phyloP scores from a whole-genome alignment of 2,797 vertebrate species.

The Catharus ustulatus region DNA sequence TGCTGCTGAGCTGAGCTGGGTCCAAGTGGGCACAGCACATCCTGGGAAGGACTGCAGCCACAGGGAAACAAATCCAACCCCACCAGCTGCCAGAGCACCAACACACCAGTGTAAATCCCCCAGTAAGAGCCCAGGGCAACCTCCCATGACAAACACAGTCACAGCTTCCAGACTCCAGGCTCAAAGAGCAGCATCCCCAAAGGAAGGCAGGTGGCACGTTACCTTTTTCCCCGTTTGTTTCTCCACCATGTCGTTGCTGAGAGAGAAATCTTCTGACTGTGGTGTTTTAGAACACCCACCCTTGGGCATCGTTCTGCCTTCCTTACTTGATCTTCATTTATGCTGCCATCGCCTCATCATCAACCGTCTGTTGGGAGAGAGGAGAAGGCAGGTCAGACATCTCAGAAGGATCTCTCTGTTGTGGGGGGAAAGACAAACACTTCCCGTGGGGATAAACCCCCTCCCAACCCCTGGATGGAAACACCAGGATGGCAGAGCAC shows the following conservation, averaged over 20 bases:
- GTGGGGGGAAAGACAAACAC: rapidly evolving
- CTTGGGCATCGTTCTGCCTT: constrained; percentile 99
- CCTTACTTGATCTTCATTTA: constrained; percentile 91
- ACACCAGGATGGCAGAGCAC: neutral
- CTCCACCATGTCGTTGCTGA: constrained; percentile 99
- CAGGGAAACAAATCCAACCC: rapidly evolving
- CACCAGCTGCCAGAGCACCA: neutral
- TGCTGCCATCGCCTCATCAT: constrained; percentile 95
- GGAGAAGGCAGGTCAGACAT: neutral
- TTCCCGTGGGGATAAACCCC: neutral
- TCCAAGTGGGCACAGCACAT: rapidly evolving
- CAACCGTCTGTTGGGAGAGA: constrained; percentile 86
- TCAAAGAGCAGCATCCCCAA: neutral
- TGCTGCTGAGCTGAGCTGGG: rapidly evolving
- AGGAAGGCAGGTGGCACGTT: neutral
- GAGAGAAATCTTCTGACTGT: constrained; percentile 96
- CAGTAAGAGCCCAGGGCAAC: neutral
- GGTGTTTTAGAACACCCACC: constrained; percentile 99
- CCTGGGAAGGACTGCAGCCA: rapidly evolving
- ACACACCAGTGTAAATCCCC: neutral
- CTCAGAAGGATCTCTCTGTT: neutral
- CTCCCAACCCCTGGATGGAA: neutral
- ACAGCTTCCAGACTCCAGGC: rapidly evolving
- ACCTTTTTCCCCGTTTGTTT: constrained; percentile 99
- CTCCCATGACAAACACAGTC: neutral